Evolutionary conservation across 2,113 vertebrate genomes (phyloP).

Genomic region (Neomonachus schauinslandi): DNA sequence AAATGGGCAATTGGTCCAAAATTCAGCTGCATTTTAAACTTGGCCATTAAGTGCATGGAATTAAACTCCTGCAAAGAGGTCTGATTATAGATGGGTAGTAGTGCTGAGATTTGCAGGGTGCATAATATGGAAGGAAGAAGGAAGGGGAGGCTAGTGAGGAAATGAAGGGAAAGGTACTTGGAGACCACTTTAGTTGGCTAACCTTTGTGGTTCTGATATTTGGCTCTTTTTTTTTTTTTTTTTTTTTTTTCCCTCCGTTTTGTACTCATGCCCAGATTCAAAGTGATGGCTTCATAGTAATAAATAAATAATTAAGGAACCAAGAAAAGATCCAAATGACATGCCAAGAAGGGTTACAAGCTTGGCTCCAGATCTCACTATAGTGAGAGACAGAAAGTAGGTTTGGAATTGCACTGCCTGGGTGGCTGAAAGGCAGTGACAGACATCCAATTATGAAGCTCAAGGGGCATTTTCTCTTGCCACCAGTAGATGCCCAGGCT

Average conservation of each 20-base stretch:
- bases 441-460: slow-evolving; percentile 63
- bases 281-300: slow-evolving; percentile 76
- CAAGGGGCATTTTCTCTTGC: slow-evolving; percentile 52
- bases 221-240: background rate
- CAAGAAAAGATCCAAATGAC: slow-evolving; percentile 65
- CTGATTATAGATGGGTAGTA: background rate
- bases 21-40: background rate
- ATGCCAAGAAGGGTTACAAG: slow-evolving; percentile 65
- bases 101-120: background rate
- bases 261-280: slow-evolving; percentile 69
- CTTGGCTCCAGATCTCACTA: slow-evolving; percentile 57
- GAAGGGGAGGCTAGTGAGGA: background rate
- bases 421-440: slow-evolving; percentile 63
- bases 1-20: background rate
- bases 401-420: slow-evolving; percentile 62
- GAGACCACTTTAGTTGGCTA: background rate
- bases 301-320: slow-evolving; percentile 78
- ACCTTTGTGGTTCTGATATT: slow-evolving; percentile 21
- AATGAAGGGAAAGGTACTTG: background rate
- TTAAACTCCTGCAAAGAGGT: background rate
- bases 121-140: background rate
- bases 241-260: background rate
- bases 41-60: background rate
- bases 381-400: slow-evolving; percentile 67
- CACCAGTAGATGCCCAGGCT: slow-evolving; percentile 33